These are phyloP conservation scores for Sarotherodon lohbergeri DNA, from an alignment of 2,113 vertebrate genomes.

Conservation along the genomic window DNA sequence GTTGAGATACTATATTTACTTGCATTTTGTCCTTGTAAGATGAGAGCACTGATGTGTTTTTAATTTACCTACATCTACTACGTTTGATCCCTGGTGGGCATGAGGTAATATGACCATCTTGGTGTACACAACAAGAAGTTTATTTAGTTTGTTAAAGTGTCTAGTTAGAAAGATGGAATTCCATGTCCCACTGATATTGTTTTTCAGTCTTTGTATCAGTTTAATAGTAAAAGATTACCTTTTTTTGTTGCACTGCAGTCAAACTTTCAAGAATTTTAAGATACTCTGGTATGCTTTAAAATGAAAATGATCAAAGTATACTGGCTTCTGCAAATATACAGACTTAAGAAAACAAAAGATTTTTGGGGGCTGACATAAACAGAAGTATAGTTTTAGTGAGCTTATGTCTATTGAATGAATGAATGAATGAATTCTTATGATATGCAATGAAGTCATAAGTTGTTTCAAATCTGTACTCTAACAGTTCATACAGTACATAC, in stretches of 20 bases:
- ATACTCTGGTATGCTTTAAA: not conserved
- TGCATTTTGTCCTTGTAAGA: not conserved
- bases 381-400: not conserved
- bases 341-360: not conserved
- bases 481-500: not conserved
- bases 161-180: not conserved
- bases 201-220: not conserved
- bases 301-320: not conserved
- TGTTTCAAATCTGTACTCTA: not conserved
- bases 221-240: not conserved
- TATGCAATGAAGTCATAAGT: not conserved
- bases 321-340: not conserved
- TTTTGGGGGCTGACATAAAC: not conserved
- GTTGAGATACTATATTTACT: conserved; percentile 46
- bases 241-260: not conserved
- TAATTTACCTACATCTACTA: conserved; percentile 35
- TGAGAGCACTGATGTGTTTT: conserved; percentile 9
- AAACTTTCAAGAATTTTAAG: not conserved
- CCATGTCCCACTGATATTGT: not conserved
- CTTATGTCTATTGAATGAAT: not conserved
- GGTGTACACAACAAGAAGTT: not conserved
- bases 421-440: not conserved
- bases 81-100: not conserved
- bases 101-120: not conserved
- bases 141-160: not conserved